phyloP scores from a whole-genome alignment of 1,140 invertebrate species.

The Drosophila pallidifrons region DNA sequence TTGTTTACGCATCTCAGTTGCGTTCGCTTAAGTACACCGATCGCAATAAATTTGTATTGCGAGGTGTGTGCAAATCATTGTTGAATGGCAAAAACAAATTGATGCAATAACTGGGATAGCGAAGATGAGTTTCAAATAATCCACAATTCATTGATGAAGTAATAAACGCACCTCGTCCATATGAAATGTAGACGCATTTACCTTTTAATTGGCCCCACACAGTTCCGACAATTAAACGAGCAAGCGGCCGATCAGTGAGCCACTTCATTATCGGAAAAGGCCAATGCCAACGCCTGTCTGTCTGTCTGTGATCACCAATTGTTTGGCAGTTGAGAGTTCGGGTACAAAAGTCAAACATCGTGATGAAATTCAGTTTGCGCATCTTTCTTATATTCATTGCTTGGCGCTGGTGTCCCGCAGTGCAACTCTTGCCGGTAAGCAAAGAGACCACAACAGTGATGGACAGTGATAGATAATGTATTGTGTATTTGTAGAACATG shows the following conservation, averaged over 20 bases:
- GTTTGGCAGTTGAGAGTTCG: slow-evolving; percentile 27
- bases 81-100: neutral
- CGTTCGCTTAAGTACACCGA: slow-evolving; percentile 11
- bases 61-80: slow-evolving; percentile 26
- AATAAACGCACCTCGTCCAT: slow-evolving; percentile 27
- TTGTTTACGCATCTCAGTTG: slow-evolving; percentile 42
- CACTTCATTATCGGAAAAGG: slow-evolving; percentile 47
- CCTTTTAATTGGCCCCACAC: slow-evolving; percentile 29
- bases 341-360: slow-evolving; percentile 1
- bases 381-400: slow-evolving; percentile 18
- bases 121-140: too few species aligned
- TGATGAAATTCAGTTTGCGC: slow-evolving; percentile 31
- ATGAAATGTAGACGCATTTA: slow-evolving; percentile 20
- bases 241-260: slow-evolving; percentile 24
- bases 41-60: slow-evolving; percentile 37
- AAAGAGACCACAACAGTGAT: neutral
- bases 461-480: neutral
- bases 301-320: slow-evolving; percentile 6
- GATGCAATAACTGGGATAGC: too few species aligned
- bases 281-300: slow-evolving; percentile 38
- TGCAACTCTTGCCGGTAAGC: slow-evolving; percentile 36
- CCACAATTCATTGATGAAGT: neutral
- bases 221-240: slow-evolving; percentile 48
- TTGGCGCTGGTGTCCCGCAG: slow-evolving; percentile 7
- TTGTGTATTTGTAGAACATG: neutral